Conservation (phyloP, 1,140 invertebrate species). For the Drosophila pachea region DNA sequence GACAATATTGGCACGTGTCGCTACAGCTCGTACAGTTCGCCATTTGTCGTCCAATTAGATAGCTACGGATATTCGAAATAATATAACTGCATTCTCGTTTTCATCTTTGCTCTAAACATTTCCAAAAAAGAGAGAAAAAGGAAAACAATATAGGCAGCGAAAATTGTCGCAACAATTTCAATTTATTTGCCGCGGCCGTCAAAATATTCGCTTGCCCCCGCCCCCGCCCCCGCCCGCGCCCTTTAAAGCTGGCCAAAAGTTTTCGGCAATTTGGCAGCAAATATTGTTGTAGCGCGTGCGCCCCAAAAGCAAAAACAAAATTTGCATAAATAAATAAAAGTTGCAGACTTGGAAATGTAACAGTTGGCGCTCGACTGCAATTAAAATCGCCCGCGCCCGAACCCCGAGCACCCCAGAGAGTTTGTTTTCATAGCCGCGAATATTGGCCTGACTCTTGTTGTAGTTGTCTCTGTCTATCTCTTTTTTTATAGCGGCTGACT, state of each 20-base stretch:
- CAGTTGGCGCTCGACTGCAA: conserved; percentile 66
- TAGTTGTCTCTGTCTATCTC: conserved; percentile 6
- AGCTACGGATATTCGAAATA: conserved; percentile 20
- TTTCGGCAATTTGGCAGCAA: conserved; percentile 65
- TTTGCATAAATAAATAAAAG: conserved; percentile 76
- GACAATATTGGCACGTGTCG: conserved; percentile 32
- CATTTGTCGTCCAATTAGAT: conserved; percentile 49
- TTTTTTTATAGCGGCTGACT: conserved; percentile 53
- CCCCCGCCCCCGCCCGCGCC: background rate
- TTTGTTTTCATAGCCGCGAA: conserved; percentile 34
- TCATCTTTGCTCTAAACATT: conserved; percentile 30
- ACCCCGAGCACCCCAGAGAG: conserved; percentile 7
- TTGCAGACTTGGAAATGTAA: conserved; percentile 58
- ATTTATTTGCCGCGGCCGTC: conserved; percentile 56
- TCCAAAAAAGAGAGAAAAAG: conserved; percentile 11
- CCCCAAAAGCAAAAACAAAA: conserved; percentile 38
- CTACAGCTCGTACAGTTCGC: conserved; percentile 10
- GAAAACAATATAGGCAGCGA: conserved; percentile 9
- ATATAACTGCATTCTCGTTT: conserved; percentile 14
- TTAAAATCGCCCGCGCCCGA: conserved; percentile 59
- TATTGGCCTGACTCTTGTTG: conserved; percentile 18
- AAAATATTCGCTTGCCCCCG: conserved; percentile 30
- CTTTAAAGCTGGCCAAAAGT: conserved; percentile 36
- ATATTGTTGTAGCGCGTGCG: conserved; percentile 39
- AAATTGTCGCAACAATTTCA: conserved; percentile 71